Evolutionary conservation across 35 echinoderm and acorn worm species (phyloP).

Genomic region (Apostichopus japonicus): DNA sequence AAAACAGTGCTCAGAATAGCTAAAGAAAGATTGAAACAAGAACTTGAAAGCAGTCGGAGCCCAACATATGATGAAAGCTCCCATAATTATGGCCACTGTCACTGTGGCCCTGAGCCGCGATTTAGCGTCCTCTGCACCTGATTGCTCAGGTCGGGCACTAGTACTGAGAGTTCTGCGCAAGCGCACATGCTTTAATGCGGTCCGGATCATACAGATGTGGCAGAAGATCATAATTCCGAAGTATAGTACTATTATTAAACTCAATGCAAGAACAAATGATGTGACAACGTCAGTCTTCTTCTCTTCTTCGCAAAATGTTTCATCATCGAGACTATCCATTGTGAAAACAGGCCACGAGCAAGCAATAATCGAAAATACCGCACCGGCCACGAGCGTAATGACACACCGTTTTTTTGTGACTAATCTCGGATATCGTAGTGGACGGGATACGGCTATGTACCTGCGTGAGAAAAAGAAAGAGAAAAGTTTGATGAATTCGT

Average conservation of each 20-base stretch:
- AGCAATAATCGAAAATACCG: conserved; percentile 22
- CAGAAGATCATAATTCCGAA: conserved; percentile 55
- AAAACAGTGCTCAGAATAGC: neutral
- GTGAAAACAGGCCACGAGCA: conserved; percentile 26
- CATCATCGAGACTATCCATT: neutral
- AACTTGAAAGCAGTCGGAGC: conserved; percentile 41
- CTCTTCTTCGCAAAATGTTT: conserved; percentile 23
- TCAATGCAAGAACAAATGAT: conserved; percentile 23
- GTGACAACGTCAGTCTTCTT: conserved; percentile 24
- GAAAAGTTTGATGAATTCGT: too few species aligned
- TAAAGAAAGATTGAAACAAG: conserved; percentile 5
- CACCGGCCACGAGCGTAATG: neutral
- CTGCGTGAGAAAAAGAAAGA: neutral
- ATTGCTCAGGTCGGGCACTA: neutral
- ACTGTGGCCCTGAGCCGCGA: conserved; percentile 37
- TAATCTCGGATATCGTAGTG: conserved; percentile 23
- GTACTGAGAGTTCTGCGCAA: conserved; percentile 36
- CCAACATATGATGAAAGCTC: conserved; percentile 38
- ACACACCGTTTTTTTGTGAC: conserved; percentile 27
- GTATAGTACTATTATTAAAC: conserved; percentile 29
- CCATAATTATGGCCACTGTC: conserved; percentile 36
- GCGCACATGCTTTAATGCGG: conserved; percentile 18
- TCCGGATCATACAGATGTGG: conserved; percentile 29
- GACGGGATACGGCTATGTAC: conserved; percentile 42
- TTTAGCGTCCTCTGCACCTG: conserved; percentile 24